These are phyloP conservation scores for Bos indicus DNA, from an alignment of 2,113 vertebrate genomes.

Conservation along the genomic window DNA sequence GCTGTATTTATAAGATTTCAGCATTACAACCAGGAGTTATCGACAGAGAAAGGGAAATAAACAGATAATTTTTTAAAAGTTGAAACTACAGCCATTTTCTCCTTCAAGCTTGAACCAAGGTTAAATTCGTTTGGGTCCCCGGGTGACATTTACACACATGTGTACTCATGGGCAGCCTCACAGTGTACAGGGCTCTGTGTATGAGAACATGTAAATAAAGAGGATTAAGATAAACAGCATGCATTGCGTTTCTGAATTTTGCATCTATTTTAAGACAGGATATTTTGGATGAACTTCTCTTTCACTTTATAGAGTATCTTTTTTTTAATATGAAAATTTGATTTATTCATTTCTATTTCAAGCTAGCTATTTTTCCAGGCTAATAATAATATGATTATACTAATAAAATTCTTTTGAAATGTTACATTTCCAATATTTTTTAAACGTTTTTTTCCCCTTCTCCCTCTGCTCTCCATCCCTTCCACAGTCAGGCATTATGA, in stretches of 20 bases:
- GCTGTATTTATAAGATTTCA: slow-evolving; percentile 64
- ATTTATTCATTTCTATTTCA: slow-evolving; percentile 32
- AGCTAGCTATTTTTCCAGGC: neutral
- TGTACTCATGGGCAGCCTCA: neutral
- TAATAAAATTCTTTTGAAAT: neutral
- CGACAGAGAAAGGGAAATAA: slow-evolving; percentile 67
- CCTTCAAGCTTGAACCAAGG: neutral
- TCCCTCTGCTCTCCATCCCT: neutral
- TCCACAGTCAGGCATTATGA: neutral
- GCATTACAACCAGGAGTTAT: slow-evolving; percentile 59
- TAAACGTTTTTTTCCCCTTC: neutral
- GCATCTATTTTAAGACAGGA: neutral
- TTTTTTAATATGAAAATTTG: neutral
- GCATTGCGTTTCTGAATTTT: neutral
- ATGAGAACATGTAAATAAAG: neutral
- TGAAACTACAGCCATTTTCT: slow-evolving; percentile 19
- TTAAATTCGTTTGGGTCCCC: neutral
- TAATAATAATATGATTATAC: neutral
- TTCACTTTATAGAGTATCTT: neutral
- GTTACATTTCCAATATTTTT: neutral
- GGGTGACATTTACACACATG: neutral
- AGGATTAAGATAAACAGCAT: neutral
- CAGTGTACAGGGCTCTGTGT: accelerated
- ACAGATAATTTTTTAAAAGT: slow-evolving; percentile 43
- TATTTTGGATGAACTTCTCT: neutral